Base-by-base conservation (phyloP, 2,113 vertebrate genomes). In the Suncus etruscus region DNA sequence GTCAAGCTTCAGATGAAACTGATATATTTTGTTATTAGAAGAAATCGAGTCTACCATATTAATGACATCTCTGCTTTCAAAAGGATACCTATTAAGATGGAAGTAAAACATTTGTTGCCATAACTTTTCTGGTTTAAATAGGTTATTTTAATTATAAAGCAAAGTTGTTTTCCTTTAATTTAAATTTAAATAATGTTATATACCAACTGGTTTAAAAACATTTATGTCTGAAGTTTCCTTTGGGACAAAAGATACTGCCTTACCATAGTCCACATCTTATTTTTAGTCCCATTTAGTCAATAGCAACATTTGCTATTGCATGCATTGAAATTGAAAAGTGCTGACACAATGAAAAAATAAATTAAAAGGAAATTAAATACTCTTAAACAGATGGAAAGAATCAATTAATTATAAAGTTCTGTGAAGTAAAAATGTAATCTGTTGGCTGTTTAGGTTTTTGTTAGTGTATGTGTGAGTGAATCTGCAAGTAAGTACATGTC, bases 291-390 rank as follows among this genome's bases (percentile, higher is more conserved):
- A 69, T 84, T 93, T 90, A 93, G 91, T 93, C 87, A 91, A 70
- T 29, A 94, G 85, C 48, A 94, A 47, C 68, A 76, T 94, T 92
- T 95, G 74, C 68, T 87, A 77, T 92, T 90, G 81, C 69, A 87
- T 76, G 84, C 83, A 80, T 68, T 84, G 83, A 91, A 91, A 91
- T 45, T 84, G 70, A 54, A 95, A 96, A 92, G 70, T 92, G 94
- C 94, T 96, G 95, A 95, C 73, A 74, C 94, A 77, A 45, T 47
- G 47, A 47, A 94, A 95, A 95, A 94, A 87, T 82, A 92, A 95
- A 86, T 93, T 86, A 90, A 95, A 92, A 84, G 73, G 84, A 94
- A 96, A 93, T 95, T 92, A 96, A 96, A 83, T 82, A 82, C 81
- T 89, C 66, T 82, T 58, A 79, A 94, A 92, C 94, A 96, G 92